Evolutionary conservation across 2,888 invertebrate genomes (phyloP), one percentile per base, ranked within the genome.

Genomic region (Harpagoxenus sublaevis): DNA sequence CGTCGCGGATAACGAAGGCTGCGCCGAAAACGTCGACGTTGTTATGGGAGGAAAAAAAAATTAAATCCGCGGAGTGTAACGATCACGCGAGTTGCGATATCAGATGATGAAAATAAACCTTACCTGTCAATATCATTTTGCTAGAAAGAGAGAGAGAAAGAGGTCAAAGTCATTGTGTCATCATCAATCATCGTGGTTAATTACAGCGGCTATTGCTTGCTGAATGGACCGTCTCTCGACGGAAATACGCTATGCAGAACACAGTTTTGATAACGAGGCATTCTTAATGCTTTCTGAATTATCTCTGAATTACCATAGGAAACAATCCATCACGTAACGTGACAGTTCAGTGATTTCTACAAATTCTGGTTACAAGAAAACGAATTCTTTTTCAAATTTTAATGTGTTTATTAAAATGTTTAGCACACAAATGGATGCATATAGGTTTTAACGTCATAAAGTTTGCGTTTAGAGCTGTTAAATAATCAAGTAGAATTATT

Each of bases 111-210:
- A 18, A 18, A 18, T 23, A 51, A 62, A n/a, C 23, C n/a, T 62
- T 45, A 66, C 65, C 31, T 65, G 23, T 23, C 35, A 15, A 35
- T 48, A 31, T 5, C 23, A 51, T 35, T 66, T 66, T n/a, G 3
- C 15, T 48, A 35, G 35, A 35, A 0, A 35, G 35, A 35, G 10
- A 39, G 9, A 48, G n/a, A 45, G 39, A 39, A 6, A 45, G 45
- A 28, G 28, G n/a, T 63, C 18, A 39, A 35, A 65, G 75, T 66
- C 35, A 51, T 75, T 51, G 48, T 66, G 9, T 51, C 10, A 3
- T 74, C 42, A 66, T 51, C 35, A 66, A 51, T 77, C 42, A 35
- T 65, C n/a, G 12, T 62, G n/a, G 18, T 42, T 75, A 75, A 74
- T 74, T 74, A 18, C 2, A 48, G 10, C 23, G n/a, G 9, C 9